Conservation (phyloP, 37 sponge, comb jelly and placozoan genomes). For the Tethya wilhelma region DNA sequence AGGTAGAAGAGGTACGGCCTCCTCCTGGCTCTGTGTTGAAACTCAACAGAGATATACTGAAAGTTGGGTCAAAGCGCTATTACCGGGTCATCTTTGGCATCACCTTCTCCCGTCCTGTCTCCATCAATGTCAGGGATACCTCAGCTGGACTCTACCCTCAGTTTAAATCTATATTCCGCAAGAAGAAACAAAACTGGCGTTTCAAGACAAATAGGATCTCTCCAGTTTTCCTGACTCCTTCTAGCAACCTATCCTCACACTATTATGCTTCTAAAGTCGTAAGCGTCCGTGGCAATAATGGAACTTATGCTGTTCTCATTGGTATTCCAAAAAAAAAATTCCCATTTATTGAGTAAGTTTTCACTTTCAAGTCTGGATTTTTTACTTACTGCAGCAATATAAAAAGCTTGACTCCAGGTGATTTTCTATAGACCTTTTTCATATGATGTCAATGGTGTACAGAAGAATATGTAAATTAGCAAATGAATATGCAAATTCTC, state of each 20-base stretch:
- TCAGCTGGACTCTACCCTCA: neutral
- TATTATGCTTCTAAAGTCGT: neutral
- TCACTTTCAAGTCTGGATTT: no score
- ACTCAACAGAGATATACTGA: neutral
- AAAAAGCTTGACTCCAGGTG: no score
- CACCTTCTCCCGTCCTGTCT: neutral
- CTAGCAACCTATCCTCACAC: neutral
- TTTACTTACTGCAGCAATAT: no score
- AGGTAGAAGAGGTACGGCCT: constrained; percentile 15
- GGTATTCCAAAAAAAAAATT: neutral
- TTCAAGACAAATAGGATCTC: neutral
- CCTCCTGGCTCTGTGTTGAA: constrained; percentile 5
- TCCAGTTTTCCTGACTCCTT: neutral
- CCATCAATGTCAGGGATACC: neutral
- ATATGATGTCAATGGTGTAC: no score
- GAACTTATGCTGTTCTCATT: neutral
- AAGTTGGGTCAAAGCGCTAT: no score
- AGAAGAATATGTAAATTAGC: no score
- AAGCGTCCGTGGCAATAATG: neutral
- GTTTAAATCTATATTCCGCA: no score
- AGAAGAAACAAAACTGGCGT: neutral
- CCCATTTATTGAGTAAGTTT: no score
- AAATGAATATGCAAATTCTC: no score
- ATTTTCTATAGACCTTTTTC: no score
- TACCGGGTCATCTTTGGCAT: neutral